Conservation (phyloP, 2,888 invertebrate genomes). For the Troglohyphantes excavatus region DNA sequence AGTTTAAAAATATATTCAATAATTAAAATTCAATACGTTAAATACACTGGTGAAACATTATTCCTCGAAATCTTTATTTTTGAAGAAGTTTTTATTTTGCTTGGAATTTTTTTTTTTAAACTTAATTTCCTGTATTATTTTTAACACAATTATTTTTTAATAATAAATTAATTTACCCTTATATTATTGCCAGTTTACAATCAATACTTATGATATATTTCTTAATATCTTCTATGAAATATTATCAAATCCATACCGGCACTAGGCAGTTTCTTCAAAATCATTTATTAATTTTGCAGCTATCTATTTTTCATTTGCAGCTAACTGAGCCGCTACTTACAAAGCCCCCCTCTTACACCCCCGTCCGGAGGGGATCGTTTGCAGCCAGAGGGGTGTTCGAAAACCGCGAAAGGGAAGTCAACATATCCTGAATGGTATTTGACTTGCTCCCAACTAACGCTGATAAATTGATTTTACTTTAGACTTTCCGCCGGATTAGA, state of each 20-base stretch:
- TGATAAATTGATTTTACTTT: constrained; percentile 75
- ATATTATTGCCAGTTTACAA: too few species aligned
- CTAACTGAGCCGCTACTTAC: not conserved
- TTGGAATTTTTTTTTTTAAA: too few species aligned
- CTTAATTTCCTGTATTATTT: too few species aligned
- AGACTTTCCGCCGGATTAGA: constrained; percentile 63
- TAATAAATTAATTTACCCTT: too few species aligned
- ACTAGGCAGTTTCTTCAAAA: not conserved
- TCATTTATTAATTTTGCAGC: constrained; percentile 27
- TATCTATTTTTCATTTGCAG: constrained; percentile 49
- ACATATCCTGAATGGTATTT: constrained; percentile 31
- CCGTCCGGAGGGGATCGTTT: constrained; percentile 20
- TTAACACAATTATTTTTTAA: too few species aligned
- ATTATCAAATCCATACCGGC: not conserved
- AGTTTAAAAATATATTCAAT: too few species aligned
- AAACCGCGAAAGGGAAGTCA: constrained; percentile 13
- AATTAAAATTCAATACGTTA: too few species aligned
- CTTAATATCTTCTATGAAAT: not conserved
- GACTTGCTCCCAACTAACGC: constrained; percentile 47
- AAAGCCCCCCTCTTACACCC: not conserved
- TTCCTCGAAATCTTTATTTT: too few species aligned
- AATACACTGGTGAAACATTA: too few species aligned
- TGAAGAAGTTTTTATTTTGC: too few species aligned
- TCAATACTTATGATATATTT: too few species aligned
- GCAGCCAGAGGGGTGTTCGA: constrained; percentile 11